phyloP scores from a whole-genome alignment of 2,888 invertebrate genomes.

The Petrophora chlorosata region DNA sequence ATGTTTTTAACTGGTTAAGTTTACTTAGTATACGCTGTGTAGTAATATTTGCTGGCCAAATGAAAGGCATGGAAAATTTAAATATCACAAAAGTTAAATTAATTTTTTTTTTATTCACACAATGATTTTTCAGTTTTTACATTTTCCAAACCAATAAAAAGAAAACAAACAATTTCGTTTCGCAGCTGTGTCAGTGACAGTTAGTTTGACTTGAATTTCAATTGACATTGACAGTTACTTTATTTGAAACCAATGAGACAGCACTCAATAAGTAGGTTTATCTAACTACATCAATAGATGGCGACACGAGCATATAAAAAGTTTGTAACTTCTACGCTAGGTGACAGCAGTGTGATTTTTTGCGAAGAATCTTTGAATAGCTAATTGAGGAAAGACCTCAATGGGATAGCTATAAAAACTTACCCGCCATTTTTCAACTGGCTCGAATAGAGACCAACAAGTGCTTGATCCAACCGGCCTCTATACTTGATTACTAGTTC shows the following conservation, averaged over 20 bases:
- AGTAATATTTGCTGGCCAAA: not conserved
- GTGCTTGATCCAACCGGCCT: conserved; percentile 76
- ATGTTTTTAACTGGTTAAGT: not conserved
- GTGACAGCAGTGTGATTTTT: no score
- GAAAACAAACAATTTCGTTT: not conserved
- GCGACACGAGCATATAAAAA: no score
- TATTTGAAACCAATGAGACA: no score
- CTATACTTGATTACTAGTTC: conserved; percentile 72
- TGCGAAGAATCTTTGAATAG: no score
- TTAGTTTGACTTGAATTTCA: no score
- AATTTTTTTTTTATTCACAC: not conserved
- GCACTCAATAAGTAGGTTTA: no score
- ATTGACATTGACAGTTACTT: no score
- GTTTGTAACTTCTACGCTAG: no score
- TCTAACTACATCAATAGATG: no score
- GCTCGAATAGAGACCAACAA: conserved; percentile 84
- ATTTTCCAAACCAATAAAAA: not conserved
- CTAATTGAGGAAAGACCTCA: no score
- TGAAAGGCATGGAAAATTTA: conserved; percentile 7
- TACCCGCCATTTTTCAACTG: conserved; percentile 74
- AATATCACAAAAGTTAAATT: not conserved
- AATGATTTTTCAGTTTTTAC: not conserved
- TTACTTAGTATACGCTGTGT: not conserved
- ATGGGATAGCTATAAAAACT: no score
- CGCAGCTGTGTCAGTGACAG: not conserved